Conservation (phyloP, 2,888 invertebrate genomes). For the Hydroisotoma schaefferi region DNA sequence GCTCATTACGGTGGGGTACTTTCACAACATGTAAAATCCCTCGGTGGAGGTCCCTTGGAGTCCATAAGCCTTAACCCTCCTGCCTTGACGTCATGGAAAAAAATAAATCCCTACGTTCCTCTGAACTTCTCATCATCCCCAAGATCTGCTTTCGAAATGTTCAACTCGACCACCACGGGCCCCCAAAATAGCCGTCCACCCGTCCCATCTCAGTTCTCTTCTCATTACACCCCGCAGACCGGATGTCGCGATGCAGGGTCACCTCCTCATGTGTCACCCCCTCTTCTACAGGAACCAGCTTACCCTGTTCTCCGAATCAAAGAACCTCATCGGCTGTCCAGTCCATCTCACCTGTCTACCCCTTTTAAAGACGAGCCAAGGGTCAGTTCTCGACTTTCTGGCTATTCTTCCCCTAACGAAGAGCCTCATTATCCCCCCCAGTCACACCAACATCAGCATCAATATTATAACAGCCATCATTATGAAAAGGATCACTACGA, state of each 20-base stretch:
- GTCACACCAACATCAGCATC: conserved; percentile 11
- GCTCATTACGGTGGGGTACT: background rate
- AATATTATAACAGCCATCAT: background rate
- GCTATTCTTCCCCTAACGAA: too few species aligned
- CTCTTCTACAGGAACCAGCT: conserved; percentile 44
- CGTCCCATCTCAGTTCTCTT: conserved; percentile 21
- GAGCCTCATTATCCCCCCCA: conserved; percentile 21
- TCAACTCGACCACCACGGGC: conserved; percentile 19
- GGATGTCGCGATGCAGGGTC: conserved; percentile 43
- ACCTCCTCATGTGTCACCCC: conserved; percentile 48
- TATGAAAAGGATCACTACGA: too few species aligned
- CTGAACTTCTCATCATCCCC: conserved; percentile 34
- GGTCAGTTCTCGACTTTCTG: too few species aligned
- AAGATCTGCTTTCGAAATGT: conserved; percentile 17
- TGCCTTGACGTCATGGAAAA: conserved; percentile 44
- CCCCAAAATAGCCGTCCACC: background rate
- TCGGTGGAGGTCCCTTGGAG: conserved; percentile 52
- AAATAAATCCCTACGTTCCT: conserved; percentile 55
- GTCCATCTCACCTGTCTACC: background rate
- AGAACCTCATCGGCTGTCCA: conserved; percentile 6
- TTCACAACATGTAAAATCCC: conserved; percentile 39
- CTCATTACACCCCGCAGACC: conserved; percentile 36
- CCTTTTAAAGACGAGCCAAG: background rate
- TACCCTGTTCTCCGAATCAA: conserved; percentile 42
- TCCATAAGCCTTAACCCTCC: conserved; percentile 60